Percentiles rank a stretch among this genome's conserved stretches.
Evolutionary conservation across 2,113 vertebrate genomes (phyloP).

Genomic region (Hemibagrus wyckioides): DNA sequence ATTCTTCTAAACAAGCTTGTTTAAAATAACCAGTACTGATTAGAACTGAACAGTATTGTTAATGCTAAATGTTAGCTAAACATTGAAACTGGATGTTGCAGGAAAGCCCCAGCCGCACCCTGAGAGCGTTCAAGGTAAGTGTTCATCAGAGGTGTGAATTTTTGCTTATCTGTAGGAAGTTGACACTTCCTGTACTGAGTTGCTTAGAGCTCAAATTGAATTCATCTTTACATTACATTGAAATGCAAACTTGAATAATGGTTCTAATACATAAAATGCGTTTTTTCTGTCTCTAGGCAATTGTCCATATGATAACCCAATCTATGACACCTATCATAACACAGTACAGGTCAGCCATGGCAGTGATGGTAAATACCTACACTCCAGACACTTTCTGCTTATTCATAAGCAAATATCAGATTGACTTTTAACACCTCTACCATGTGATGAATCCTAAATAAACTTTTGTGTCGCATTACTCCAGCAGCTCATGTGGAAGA

Average conservation of each 20-base stretch:
- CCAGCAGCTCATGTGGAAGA: not conserved
- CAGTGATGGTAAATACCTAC: not conserved
- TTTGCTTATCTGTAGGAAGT: not conserved
- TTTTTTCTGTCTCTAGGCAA: not conserved
- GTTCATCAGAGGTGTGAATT: constrained; percentile 5
- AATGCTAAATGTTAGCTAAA: too few species aligned
- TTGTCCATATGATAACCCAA: not conserved
- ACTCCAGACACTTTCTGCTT: not conserved
- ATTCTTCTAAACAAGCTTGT: not conserved
- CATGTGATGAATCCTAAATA: not conserved
- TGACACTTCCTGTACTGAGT: not conserved
- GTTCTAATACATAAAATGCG: not conserved
- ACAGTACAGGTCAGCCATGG: not conserved
- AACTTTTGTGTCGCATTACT: not conserved
- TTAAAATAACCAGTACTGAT: not conserved
- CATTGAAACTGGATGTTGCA: not conserved
- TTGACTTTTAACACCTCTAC: not conserved
- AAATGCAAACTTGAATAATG: not conserved
- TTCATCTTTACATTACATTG: not conserved
- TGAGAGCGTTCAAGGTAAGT: not conserved
- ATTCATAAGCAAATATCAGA: not conserved
- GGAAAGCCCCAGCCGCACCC: not conserved
- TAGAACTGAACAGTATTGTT: too few species aligned
- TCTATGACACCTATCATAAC: not conserved
- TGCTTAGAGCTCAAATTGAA: not conserved